Evolutionary conservation across 2,113 vertebrate species (phyloP), one percentile per base, ranked within the genome.

Genomic region (Tachysurus fulvidraco): DNA sequence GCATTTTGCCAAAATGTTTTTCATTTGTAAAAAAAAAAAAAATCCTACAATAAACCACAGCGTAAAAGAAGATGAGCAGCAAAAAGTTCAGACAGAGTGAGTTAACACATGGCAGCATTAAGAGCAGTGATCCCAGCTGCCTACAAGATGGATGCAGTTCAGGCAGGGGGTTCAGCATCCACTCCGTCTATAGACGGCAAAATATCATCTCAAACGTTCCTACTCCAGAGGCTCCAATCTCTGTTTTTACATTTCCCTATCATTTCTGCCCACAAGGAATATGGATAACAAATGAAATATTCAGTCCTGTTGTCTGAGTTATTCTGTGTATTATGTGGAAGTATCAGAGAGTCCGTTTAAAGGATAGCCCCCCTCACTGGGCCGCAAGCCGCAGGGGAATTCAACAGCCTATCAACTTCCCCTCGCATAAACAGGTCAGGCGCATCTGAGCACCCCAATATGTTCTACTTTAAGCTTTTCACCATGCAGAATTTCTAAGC

Each of bases 241-340:
- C 94, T 94, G 95, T 93, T 95, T 96, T 96, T 96, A 94, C 93
- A 93, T 95, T 96, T 96, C 92, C 94, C 91, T 94, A 95, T 93
- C 94, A 95, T 96, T 94, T 91, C 94, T 95, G 94, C 95, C 96
- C 95, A 95, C 94, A 95, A 97, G 96, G 95, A 97, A 95, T 96
- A 95, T 95, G 93, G 96, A 95, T 96, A 96, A 95, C 94, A 96
- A 97, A 96, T 96, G 96, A 96, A 97, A 96, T 95, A 97, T 93
- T 96, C 95, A 94, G 95, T 93, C 94, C 93, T 93, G 92, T 96
- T 94, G 95, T 96, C 95, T 96, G 96, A 97, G 97, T 95, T 96
- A 95, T 96, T 95, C 96, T 94, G 95, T 94, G 95, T 95, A 95
- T 95, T 94, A 93, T 95, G 95, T 94, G 84, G 92, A 94, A 95